Evolutionary conservation across 2,113 vertebrate species (phyloP), one percentile per base, ranked within the genome.

Genomic region (Callithrix jacchus): DNA sequence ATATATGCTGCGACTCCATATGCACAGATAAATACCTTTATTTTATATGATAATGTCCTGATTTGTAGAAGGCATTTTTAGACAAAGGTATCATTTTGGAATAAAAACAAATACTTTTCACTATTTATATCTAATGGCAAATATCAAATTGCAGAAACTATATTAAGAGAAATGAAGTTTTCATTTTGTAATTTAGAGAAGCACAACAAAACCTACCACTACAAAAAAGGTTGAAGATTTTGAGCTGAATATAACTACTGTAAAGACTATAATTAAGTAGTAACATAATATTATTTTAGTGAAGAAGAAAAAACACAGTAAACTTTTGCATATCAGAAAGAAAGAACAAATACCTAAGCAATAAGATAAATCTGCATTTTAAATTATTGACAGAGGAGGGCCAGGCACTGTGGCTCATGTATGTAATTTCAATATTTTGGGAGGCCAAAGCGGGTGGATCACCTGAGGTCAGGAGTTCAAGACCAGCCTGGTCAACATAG

Each of bases 161-260:
- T 61, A 91, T 56, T 70, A n/a, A 16, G 20, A 87, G 30, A 70
- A 95, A 90, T 71, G 73, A 40, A 68, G 8, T 58, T 89, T 87
- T 73, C 21, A 93, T 68, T 92, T 73, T 82, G 25, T 27, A 76
- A 91, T 94, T 93, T 89, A 70, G 4, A 94, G 6, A 87, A 74
- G 9, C 27, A 56, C 1, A 94, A 47, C 82, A 86, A 86, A 82
- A 74, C 30, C 1, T 77, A 83, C 1, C 14, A 81, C 30, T 3
- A 45, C 82, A 94, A 35, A 79, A 16, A 79, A 52, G 4, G 25
- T 1, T 91, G 17, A 73, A 64, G 30, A 73, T 91, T 5, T 8
- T 96, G n/a, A 86, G 7, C 83, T 25, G 40, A 45, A 13, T 93
- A 6, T 91, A 94, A 96, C 71, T 92, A 95, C 30, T 17, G 3